Evolutionary conservation across 2,797 vertebrate genomes (phyloP).

Genomic region (Nyctibius grandis): DNA sequence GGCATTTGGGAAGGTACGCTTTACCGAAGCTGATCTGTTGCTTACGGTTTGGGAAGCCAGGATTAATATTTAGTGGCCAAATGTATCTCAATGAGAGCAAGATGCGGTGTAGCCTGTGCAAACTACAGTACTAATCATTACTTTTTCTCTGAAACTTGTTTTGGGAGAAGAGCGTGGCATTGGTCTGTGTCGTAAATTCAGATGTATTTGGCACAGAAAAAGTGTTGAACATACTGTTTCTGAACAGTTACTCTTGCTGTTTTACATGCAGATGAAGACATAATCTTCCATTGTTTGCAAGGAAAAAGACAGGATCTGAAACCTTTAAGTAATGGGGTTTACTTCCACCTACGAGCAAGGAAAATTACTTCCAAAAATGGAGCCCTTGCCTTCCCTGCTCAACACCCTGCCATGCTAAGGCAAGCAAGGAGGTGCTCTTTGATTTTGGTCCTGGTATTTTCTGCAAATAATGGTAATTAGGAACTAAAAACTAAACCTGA

Average conservation of each 20-base stretch:
- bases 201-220: neutral
- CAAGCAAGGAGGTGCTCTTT: neutral
- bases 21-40: neutral
- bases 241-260: neutral
- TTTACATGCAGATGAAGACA: neutral
- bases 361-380: neutral
- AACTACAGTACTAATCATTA: neutral
- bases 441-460: neutral
- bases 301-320: neutral
- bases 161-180: accelerated
- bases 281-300: neutral
- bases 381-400: neutral
- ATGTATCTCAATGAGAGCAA: neutral
- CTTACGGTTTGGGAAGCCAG: neutral
- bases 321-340: neutral
- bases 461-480: neutral
- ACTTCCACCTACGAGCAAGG: neutral
- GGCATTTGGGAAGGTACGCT: neutral
- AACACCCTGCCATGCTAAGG: neutral
- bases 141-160: neutral
- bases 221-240: neutral
- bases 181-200: neutral
- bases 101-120: neutral
- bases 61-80: neutral
- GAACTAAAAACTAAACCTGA: neutral